Percentiles rank a stretch among this genome's conserved stretches.
Evolutionary conservation across 2,797 vertebrate genomes (phyloP).

Genomic region (Cetoscarus ocellatus): DNA sequence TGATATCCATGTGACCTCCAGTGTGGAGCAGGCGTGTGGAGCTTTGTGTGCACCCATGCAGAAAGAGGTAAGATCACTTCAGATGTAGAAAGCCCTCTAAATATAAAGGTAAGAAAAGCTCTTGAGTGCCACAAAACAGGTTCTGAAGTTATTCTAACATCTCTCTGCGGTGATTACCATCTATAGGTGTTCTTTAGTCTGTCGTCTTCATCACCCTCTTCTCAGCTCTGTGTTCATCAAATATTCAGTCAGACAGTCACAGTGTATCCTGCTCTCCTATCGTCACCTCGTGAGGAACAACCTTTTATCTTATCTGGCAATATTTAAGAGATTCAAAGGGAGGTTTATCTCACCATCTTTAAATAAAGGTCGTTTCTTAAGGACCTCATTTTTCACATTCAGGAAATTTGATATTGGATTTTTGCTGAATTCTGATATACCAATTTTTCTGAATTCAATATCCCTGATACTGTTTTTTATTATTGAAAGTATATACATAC

Average conservation of each 20-base stretch:
- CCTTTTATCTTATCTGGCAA: conserved; percentile 36
- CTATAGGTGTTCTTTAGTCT: not conserved
- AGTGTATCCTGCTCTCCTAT: conserved; percentile 18
- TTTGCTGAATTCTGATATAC: too few relatives aligned
- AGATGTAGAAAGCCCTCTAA: not conserved
- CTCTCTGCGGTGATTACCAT: not conserved
- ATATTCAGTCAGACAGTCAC: conserved; percentile 15
- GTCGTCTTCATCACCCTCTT: not conserved
- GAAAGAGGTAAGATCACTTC: not conserved
- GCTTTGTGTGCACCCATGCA: not conserved
- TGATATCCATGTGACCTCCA: not conserved
- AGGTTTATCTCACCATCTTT: not conserved
- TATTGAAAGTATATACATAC: too few relatives aligned
- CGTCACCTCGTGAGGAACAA: conserved; percentile 5
- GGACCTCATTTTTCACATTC: conserved; percentile 4
- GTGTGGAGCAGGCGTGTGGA: not conserved
- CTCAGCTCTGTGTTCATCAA: conserved; percentile 2
- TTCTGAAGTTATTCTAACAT: not conserved
- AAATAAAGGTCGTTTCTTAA: conserved; percentile 1
- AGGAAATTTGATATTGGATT: too few relatives aligned
- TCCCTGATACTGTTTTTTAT: too few relatives aligned
- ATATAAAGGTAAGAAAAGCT: conserved; percentile 13
- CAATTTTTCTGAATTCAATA: too few relatives aligned
- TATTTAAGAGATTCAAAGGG: conserved; percentile 13
- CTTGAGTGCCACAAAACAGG: not conserved